These are phyloP conservation scores for Melanerpes aurifrons DNA, from an alignment of 2,113 vertebrate genomes.

Conservation along the genomic window DNA sequence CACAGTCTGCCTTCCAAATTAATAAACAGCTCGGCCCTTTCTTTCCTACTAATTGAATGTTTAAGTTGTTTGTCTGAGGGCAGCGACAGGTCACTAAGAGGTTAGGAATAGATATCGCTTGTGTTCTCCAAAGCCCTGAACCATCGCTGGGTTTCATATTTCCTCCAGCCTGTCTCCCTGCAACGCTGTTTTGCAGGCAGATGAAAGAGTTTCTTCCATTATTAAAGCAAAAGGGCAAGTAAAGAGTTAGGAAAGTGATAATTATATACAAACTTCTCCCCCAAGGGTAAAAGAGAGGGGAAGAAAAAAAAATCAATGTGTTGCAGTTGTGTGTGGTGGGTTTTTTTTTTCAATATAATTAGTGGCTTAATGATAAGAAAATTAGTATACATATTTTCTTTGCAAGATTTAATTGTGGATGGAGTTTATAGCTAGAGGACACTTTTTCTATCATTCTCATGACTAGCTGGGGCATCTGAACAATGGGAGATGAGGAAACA, in stretches of 20 bases:
- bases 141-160: background rate
- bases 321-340: background rate
- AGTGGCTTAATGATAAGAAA: conserved; percentile 42
- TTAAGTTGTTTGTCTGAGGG: conserved; percentile 67
- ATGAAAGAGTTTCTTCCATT: conserved; percentile 54
- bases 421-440: conserved; percentile 22
- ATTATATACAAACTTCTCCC: conserved; percentile 34
- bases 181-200: conserved; percentile 11
- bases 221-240: conserved; percentile 54
- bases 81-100: conserved; percentile 45
- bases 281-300: background rate
- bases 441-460: conserved; percentile 16
- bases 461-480: background rate
- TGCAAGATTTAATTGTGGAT: conserved; percentile 6
- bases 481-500: background rate
- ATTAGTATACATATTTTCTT: conserved; percentile 54
- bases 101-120: conserved; percentile 35
- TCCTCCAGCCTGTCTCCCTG: conserved; percentile 39
- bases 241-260: conserved; percentile 49
- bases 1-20: conserved; percentile 41
- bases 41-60: conserved; percentile 61
- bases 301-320: conserved; percentile 13
- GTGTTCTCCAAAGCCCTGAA: conserved; percentile 41
- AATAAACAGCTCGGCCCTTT: conserved; percentile 48
- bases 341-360: conserved; percentile 26